Evolutionary conservation across 1,140 invertebrate species (phyloP).

Genomic region (Bombyx mori): DNA sequence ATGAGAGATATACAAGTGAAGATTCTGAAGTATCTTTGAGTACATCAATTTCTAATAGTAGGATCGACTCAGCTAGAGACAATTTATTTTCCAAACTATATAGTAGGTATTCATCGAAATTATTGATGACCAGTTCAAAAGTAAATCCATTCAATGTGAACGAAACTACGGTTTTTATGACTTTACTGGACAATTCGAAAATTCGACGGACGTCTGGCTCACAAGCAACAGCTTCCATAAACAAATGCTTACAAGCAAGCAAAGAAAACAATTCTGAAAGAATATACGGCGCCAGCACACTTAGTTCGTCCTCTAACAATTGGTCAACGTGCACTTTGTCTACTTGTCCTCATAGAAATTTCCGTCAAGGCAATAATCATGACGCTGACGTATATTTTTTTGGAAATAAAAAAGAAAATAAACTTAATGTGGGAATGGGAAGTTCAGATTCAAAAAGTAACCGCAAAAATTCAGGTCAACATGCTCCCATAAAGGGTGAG

Average conservation of each 20-base stretch:
- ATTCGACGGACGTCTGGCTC: conserved; percentile 36
- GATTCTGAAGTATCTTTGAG: too few species aligned
- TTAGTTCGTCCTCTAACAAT: conserved; percentile 15
- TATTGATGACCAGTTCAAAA: neutral
- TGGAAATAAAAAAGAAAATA: conserved; percentile 34
- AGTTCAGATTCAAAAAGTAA: conserved; percentile 23
- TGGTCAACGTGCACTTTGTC: conserved; percentile 21
- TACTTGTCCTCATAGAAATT: neutral
- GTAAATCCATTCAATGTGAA: conserved; percentile 23
- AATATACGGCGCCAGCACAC: neutral
- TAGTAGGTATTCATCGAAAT: neutral
- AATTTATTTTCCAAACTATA: conserved; percentile 1
- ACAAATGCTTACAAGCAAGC: conserved; percentile 54
- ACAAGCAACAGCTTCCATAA: conserved; percentile 57
- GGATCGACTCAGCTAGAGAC: neutral
- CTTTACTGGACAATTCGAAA: conserved; percentile 29
- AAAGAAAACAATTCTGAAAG: conserved; percentile 1
- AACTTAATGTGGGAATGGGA: conserved; percentile 43
- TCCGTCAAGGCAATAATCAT: conserved; percentile 5
- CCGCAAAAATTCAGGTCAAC: conserved; percentile 17
- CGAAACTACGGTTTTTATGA: conserved; percentile 45
- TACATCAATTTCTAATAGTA: neutral
- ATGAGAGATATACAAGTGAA: too few species aligned
- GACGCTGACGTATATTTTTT: conserved; percentile 46
- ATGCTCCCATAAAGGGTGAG: conserved; percentile 14